phyloP scores from a whole-genome alignment of 2,113 vertebrate genomes.

The Eulemur macaco region DNA sequence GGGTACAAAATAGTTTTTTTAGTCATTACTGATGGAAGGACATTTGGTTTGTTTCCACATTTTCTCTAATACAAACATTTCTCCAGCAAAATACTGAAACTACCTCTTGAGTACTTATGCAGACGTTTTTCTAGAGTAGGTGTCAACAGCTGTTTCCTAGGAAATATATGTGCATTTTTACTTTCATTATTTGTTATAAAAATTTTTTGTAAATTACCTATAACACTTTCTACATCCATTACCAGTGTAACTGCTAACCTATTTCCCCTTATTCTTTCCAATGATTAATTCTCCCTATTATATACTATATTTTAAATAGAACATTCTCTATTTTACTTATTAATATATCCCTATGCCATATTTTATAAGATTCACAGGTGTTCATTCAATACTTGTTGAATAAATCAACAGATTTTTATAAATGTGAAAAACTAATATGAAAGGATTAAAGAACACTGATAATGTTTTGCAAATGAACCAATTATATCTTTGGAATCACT shows the following conservation, averaged over 20 bases:
- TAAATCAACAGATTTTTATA: not conserved
- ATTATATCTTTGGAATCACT: not conserved
- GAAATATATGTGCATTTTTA: not conserved
- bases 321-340: not conserved
- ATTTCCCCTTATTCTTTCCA: not conserved
- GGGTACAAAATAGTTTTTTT: not conserved
- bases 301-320: not conserved
- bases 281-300: not conserved
- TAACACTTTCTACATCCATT: not conserved
- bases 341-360: not conserved
- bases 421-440: not conserved
- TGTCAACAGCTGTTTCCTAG: not conserved
- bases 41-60: not conserved
- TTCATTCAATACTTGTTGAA: not conserved
- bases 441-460: not conserved
- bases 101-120: not conserved
- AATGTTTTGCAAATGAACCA: not conserved
- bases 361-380: not conserved
- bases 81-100: not conserved
- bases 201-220: not conserved
- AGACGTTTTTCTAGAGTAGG: not conserved
- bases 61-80: not conserved
- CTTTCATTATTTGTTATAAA: not conserved
- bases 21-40: not conserved
- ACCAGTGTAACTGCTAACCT: not conserved